Conservation (phyloP, 2,888 invertebrate genomes). For the Mylabris sibirica region DNA sequence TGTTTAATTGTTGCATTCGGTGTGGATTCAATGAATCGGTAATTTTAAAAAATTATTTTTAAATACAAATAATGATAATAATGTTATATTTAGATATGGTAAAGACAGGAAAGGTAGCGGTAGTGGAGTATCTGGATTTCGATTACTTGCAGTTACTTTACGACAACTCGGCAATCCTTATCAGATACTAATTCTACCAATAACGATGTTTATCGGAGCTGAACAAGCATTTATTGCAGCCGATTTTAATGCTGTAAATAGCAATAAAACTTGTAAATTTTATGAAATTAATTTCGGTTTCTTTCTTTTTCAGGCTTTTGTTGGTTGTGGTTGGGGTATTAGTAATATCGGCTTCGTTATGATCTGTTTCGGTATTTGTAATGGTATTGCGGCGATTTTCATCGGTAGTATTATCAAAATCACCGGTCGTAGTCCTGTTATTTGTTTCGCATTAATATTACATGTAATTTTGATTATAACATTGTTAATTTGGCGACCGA, state of each 20-base stretch:
- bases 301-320: slow-evolving; percentile 71
- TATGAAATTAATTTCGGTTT: neutral
- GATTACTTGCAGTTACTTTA: slow-evolving; percentile 78
- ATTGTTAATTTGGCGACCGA: slow-evolving; percentile 77
- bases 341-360: slow-evolving; percentile 92
- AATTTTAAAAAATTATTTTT: slow-evolving; percentile 30
- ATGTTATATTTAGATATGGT: slow-evolving; percentile 69
- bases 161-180: slow-evolving; percentile 78
- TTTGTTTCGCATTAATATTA: slow-evolving; percentile 75
- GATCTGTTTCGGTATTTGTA: slow-evolving; percentile 90
- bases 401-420: slow-evolving; percentile 82
- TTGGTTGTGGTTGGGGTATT: slow-evolving; percentile 88
- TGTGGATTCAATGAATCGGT: slow-evolving; percentile 83
- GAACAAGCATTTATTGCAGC: slow-evolving; percentile 93
- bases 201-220: slow-evolving; percentile 92
- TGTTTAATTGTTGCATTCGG: slow-evolving; percentile 77
- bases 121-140: slow-evolving; percentile 71
- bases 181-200: slow-evolving; percentile 85
- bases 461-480: slow-evolving; percentile 75
- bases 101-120: slow-evolving; percentile 67
- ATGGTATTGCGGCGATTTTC: slow-evolving; percentile 84
- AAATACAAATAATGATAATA: neutral
- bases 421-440: slow-evolving; percentile 81
- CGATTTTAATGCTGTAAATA: slow-evolving; percentile 77
- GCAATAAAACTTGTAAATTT: neutral